phyloP scores from a whole-genome alignment of 1,140 invertebrate genomes.

The Brachionus sp. region DNA sequence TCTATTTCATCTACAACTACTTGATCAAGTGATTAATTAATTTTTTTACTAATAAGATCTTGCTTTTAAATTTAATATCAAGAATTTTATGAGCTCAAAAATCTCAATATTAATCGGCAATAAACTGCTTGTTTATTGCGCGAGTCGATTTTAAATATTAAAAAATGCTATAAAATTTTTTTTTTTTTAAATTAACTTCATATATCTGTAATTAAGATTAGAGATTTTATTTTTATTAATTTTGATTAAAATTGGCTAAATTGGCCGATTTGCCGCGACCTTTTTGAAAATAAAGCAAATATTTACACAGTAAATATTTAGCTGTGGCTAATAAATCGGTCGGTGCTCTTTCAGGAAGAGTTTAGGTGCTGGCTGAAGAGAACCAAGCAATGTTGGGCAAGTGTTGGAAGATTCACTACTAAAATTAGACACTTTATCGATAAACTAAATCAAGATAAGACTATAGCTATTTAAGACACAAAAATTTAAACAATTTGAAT shows the following conservation, averaged over 20 bases:
- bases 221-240: background rate
- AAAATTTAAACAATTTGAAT: slow-evolving; percentile 17
- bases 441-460: background rate
- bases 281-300: background rate
- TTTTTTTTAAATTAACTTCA: background rate
- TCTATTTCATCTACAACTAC: background rate
- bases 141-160: background rate
- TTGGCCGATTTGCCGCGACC: background rate
- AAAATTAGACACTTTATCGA: background rate
- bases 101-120: background rate
- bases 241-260: background rate
- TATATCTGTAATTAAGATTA: background rate
- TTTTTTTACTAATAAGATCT: background rate
- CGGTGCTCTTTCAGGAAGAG: background rate
- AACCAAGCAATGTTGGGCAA: background rate
- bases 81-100: background rate
- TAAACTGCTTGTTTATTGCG: slow-evolving; percentile 1
- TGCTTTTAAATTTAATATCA: background rate
- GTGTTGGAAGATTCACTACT: background rate
- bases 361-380: background rate
- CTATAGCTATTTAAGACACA: background rate
- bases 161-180: background rate
- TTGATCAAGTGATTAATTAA: slow-evolving; percentile 38
- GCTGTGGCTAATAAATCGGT: background rate
- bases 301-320: background rate